These are phyloP conservation scores for Physocephala rufipes DNA, from an alignment of 2,888 invertebrate genomes.

Conservation along the genomic window DNA sequence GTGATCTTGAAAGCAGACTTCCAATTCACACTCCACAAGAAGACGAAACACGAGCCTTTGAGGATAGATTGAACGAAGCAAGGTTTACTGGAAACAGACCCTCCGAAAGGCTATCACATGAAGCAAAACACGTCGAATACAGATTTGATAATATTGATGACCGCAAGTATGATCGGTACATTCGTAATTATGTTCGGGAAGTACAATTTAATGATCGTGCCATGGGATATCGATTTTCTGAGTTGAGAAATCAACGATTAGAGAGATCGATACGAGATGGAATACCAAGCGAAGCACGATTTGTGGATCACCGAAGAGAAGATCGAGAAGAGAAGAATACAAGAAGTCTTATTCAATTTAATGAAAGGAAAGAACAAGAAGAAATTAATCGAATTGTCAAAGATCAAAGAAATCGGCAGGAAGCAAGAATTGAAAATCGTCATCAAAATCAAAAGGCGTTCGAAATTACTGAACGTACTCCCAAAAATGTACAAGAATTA, in stretches of 20 bases:
- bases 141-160: neutral
- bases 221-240: neutral
- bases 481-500: neutral
- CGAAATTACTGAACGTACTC: neutral
- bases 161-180: neutral
- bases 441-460: neutral
- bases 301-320: slow-evolving; percentile 6
- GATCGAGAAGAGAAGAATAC: neutral
- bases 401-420: neutral
- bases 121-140: neutral
- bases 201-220: neutral
- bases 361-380: neutral
- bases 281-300: slow-evolving; percentile 5
- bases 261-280: neutral
- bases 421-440: slow-evolving; percentile 3
- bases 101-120: neutral
- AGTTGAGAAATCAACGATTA: neutral
- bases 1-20: neutral
- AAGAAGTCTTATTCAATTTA: neutral
- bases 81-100: slow-evolving; percentile 4
- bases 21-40: neutral
- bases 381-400: neutral
- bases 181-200: no score
- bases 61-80: neutral
- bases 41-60: neutral